A percentile compares a stretch with the other conserved stretches of the same genome.
These are phyloP conservation scores for Amphimedon queenslandica DNA, from an alignment of 37 sponge, comb jelly and placozoan species.

Conservation along the genomic window DNA sequence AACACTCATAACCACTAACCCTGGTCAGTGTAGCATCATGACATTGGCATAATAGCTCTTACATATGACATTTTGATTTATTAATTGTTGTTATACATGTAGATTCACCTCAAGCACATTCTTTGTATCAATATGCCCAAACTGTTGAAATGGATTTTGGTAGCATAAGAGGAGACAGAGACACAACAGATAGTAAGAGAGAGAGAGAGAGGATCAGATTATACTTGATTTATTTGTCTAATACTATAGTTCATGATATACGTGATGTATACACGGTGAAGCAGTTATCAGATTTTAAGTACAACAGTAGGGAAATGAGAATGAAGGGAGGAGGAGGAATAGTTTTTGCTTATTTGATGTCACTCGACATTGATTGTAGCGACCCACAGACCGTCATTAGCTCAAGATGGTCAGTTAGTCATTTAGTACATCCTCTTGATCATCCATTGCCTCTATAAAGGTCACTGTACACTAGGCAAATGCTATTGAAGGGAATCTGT, in stretches of 20 bases:
- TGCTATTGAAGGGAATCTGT: no score
- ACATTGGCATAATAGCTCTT: no score
- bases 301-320: no score
- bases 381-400: background rate
- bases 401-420: conserved; percentile 42
- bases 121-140: conserved; percentile 75
- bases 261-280: background rate
- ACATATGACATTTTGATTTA: no score
- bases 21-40: conserved; percentile 67
- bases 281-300: no score
- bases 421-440: background rate
- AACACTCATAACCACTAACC: conserved; percentile 79
- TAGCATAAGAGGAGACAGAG: background rate
- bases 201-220: background rate
- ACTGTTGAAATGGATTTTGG: conserved; percentile 15
- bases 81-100: background rate
- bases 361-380: conserved; percentile 32
- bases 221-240: background rate
- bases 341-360: conserved; percentile 36
- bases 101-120: conserved; percentile 79
- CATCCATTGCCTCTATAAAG: no score
- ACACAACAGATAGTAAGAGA: background rate
- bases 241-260: no score
- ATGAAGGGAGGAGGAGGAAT: conserved; percentile 13
- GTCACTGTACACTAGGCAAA: no score